These are phyloP conservation scores for Lochmaea crataegi DNA, from an alignment of 2,888 invertebrate genomes.

Conservation along the genomic window DNA sequence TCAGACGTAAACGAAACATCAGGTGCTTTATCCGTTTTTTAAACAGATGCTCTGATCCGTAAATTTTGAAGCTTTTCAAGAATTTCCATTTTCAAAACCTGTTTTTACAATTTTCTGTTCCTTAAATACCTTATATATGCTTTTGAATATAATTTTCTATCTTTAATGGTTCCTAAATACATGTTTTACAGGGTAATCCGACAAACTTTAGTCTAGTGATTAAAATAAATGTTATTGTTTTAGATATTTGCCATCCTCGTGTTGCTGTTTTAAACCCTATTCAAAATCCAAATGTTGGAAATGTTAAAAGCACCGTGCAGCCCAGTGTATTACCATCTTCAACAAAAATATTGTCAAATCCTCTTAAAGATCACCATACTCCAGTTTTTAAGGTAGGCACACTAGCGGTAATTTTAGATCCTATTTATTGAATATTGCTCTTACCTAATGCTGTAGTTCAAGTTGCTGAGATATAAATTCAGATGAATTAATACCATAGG, in stretches of 20 bases:
- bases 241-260: slow-evolving; percentile 36
- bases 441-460: too few species aligned
- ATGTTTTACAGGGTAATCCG: not conserved
- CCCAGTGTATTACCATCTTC: slow-evolving; percentile 8
- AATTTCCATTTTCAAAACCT: too few species aligned
- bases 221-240: slow-evolving; percentile 5
- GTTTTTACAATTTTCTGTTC: too few species aligned
- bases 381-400: slow-evolving; percentile 32
- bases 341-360: slow-evolving; percentile 22
- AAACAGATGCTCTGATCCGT: too few species aligned
- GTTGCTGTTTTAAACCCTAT: slow-evolving; percentile 35
- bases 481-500: not conserved
- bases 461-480: not conserved
- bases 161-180: not conserved
- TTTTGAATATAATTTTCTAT: not conserved
- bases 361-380: slow-evolving; percentile 31
- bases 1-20: not conserved
- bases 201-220: too few species aligned
- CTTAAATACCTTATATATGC: not conserved
- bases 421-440: too few species aligned
- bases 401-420: not conserved
- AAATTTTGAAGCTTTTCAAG: too few species aligned
- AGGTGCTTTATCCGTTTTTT: not conserved
- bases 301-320: slow-evolving; percentile 4
- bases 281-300: slow-evolving; percentile 30